Percentiles rank a stretch among this genome's conserved stretches.
Conservation (phyloP, 1,140 invertebrate genomes). For the Drosophila pruinosa region DNA sequence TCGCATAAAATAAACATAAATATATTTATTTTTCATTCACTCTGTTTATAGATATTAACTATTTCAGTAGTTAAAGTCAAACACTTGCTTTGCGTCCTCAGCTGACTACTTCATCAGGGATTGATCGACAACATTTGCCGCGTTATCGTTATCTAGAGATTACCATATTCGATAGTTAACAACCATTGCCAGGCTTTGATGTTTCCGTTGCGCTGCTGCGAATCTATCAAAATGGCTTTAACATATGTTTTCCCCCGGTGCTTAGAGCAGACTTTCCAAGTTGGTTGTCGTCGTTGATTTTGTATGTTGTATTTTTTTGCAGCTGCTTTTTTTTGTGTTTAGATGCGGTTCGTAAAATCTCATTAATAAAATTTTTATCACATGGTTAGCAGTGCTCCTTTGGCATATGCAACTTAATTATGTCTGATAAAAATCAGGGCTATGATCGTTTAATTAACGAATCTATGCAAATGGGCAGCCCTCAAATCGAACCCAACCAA, state of each 20-base stretch:
- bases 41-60: background rate
- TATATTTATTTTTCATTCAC: background rate
- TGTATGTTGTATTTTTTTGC: slow-evolving; percentile 29
- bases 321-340: slow-evolving; percentile 27
- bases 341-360: slow-evolving; percentile 56
- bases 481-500: slow-evolving; percentile 14
- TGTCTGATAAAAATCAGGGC: slow-evolving; percentile 53
- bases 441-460: slow-evolving; percentile 65
- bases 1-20: background rate
- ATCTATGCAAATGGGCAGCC: slow-evolving; percentile 70
- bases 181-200: slow-evolving; percentile 63
- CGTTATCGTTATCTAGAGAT: slow-evolving; percentile 42
- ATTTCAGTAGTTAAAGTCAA: background rate
- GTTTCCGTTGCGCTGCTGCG: slow-evolving; percentile 61
- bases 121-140: slow-evolving; percentile 17
- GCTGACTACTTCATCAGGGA: background rate
- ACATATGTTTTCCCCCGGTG: slow-evolving; percentile 36
- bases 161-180: slow-evolving; percentile 66
- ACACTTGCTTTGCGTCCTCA: background rate
- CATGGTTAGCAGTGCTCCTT: slow-evolving; percentile 43
- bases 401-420: slow-evolving; percentile 68
- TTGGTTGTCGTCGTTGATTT: background rate
- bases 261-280: background rate
- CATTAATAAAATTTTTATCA: slow-evolving; percentile 70
- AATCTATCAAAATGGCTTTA: slow-evolving; percentile 31